Conservation (phyloP, 2,888 invertebrate species). For the Monochamus alternatus region DNA sequence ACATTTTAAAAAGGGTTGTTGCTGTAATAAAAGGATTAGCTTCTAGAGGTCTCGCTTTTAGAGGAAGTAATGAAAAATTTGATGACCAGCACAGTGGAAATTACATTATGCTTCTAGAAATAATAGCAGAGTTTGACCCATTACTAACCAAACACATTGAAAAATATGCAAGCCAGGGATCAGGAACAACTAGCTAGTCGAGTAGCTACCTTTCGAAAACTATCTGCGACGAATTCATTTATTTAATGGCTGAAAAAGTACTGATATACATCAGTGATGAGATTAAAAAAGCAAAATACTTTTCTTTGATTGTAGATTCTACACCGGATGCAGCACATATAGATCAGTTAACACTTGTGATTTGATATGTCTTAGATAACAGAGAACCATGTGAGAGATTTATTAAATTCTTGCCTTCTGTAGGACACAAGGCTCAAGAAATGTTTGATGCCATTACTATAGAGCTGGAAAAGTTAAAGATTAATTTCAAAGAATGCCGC, state of each 20-base stretch:
- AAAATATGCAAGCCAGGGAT: slow-evolving; percentile 4
- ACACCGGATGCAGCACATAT: slow-evolving; percentile 56
- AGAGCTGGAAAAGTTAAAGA: neutral
- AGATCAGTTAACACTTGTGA: slow-evolving; percentile 58
- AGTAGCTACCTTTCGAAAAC: slow-evolving; percentile 24
- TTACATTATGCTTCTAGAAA: neutral
- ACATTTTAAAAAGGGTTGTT: neutral
- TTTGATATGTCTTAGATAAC: slow-evolving; percentile 53
- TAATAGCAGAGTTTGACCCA: slow-evolving; percentile 5
- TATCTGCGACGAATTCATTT: slow-evolving; percentile 26
- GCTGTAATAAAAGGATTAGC: neutral
- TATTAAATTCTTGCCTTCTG: slow-evolving; percentile 12
- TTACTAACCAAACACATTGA: neutral
- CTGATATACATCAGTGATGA: slow-evolving; percentile 38
- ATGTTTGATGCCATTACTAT: slow-evolving; percentile 5
- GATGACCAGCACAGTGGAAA: neutral
- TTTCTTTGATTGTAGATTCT: slow-evolving; percentile 59
- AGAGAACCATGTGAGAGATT: slow-evolving; percentile 14
- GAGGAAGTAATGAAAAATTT: slow-evolving; percentile 4
- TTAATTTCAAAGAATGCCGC: slow-evolving; percentile 27
- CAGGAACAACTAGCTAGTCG: slow-evolving; percentile 11
- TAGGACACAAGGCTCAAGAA: slow-evolving; percentile 10
- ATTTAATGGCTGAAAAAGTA: slow-evolving; percentile 20
- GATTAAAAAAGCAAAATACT: slow-evolving; percentile 55
- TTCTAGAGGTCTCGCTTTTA: neutral